phyloP scores from a whole-genome alignment of 2,113 vertebrate species.

The Notechis scutatus region DNA sequence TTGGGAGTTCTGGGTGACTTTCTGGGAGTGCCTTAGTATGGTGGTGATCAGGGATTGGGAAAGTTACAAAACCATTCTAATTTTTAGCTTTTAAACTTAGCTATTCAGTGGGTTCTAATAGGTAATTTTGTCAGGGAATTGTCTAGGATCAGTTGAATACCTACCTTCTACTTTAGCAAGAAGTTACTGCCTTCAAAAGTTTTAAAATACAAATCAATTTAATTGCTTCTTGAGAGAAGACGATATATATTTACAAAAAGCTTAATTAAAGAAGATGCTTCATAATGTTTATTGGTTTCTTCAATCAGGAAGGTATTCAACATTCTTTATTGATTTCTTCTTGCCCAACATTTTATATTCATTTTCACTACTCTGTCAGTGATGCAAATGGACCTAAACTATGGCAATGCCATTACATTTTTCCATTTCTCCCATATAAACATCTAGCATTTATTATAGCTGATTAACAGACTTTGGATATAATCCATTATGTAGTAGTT shows the following conservation, averaged over 20 bases:
- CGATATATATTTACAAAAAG: too few relatives aligned
- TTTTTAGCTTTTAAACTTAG: background rate
- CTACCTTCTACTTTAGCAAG: background rate
- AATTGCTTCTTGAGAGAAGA: too few relatives aligned
- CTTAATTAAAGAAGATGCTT: too few relatives aligned
- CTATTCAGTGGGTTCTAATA: background rate
- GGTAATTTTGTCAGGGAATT: background rate
- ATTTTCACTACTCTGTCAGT: background rate
- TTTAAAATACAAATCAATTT: background rate
- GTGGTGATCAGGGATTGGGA: background rate
- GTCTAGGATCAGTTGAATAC: background rate
- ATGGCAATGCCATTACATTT: background rate
- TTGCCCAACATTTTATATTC: background rate
- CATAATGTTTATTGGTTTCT: too few relatives aligned
- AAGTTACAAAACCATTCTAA: background rate
- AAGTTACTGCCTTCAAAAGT: background rate
- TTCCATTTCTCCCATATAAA: background rate
- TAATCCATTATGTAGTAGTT: background rate
- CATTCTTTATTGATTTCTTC: background rate
- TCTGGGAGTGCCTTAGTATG: background rate
- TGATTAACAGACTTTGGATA: rapidly evolving
- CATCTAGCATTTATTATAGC: background rate
- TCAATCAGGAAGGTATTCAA: too few relatives aligned
- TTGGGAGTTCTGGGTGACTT: background rate
- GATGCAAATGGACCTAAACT: too few relatives aligned